Conservation (phyloP, 2,888 invertebrate genomes). For the Ligdia adustata region DNA sequence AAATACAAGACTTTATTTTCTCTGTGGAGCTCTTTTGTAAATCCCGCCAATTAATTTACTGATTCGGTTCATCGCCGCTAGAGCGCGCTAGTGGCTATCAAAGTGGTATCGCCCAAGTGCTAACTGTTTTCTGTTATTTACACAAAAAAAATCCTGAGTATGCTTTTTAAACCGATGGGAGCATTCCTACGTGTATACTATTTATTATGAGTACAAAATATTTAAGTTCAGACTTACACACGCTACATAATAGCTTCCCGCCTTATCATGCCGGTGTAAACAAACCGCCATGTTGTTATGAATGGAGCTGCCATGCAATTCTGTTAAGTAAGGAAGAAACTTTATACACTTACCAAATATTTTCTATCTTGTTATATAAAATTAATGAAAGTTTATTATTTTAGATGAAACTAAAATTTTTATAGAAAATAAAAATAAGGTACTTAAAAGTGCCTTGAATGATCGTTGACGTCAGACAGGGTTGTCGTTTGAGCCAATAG, state of each 20-base stretch:
- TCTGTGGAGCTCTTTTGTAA: slow-evolving; percentile 35
- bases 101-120: slow-evolving; percentile 75
- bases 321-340: slow-evolving; percentile 55
- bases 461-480: slow-evolving; percentile 59
- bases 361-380: too few relatives aligned
- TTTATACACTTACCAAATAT: slow-evolving; percentile 31
- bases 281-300: slow-evolving; percentile 83
- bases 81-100: slow-evolving; percentile 58
- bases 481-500: slow-evolving; percentile 66
- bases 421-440: neutral
- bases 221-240: slow-evolving; percentile 42
- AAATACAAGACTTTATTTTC: too few relatives aligned
- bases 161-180: too few relatives aligned
- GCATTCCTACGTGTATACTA: slow-evolving; percentile 43
- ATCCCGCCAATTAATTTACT: slow-evolving; percentile 50
- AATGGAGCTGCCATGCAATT: slow-evolving; percentile 53
- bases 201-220: slow-evolving; percentile 45
- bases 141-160: too few relatives aligned
- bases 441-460: slow-evolving; percentile 41
- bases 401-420: neutral
- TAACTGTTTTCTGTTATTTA: slow-evolving; percentile 45
- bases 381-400: neutral
- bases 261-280: slow-evolving; percentile 84
- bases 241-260: slow-evolving; percentile 68
- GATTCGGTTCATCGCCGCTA: slow-evolving; percentile 39